Percentiles rank a stretch among this genome's conserved stretches.
These are phyloP conservation scores for Leuctra nigra DNA, from an alignment of 2,888 invertebrate genomes.

Conservation along the genomic window DNA sequence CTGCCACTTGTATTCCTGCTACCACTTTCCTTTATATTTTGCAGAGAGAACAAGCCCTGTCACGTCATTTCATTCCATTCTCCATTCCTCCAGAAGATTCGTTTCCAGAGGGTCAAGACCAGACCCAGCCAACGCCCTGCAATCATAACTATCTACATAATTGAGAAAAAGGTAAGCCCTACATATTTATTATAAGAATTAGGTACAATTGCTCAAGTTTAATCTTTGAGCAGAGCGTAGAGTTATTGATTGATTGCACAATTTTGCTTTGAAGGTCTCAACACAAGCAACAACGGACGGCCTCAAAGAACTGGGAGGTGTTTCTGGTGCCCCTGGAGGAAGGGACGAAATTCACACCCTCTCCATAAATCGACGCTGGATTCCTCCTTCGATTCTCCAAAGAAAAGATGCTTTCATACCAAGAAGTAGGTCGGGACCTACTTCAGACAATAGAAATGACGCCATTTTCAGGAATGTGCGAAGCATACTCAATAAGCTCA, in stretches of 20 bases:
- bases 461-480: slow-evolving; percentile 83
- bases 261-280: slow-evolving; percentile 32
- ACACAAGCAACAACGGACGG: slow-evolving; percentile 58
- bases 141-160: no score
- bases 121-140: neutral
- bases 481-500: slow-evolving; percentile 98
- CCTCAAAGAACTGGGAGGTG: slow-evolving; percentile 65
- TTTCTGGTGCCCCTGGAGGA: slow-evolving; percentile 72
- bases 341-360: slow-evolving; percentile 81
- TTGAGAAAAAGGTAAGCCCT: neutral
- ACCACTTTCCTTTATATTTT: no score
- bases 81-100: no score
- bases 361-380: slow-evolving; percentile 93
- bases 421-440: slow-evolving; percentile 36
- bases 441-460: slow-evolving; percentile 74
- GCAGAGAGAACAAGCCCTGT: no score
- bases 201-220: neutral
- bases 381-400: slow-evolving; percentile 93
- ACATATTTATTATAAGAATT: no score
- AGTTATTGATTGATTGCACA: neutral
- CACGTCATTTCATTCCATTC: no score
- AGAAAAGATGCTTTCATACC: slow-evolving; percentile 89
- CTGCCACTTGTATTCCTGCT: no score
- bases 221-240: neutral
- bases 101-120: no score